Base-by-base conservation (phyloP, 2,888 invertebrate species). In the Melieria crassipennis region DNA sequence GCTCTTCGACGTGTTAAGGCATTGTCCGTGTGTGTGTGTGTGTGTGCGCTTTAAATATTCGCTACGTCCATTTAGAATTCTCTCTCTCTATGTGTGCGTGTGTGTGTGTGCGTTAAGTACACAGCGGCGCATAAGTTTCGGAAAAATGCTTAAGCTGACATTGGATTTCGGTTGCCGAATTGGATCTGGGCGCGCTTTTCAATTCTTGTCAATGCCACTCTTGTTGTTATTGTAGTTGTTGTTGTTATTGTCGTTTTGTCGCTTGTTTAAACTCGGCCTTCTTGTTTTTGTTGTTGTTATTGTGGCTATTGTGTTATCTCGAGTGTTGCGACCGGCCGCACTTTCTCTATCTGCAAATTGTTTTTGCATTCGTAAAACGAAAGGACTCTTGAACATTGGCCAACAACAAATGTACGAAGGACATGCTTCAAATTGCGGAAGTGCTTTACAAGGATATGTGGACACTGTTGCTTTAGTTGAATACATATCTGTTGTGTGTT, bases 121-220 rank as follows among this genome's bases (percentile, higher is more conserved):
- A 79, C 78, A 78, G 76, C 76, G 77, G 76, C 76, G 71, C 74
- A 71, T 65, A 71, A 69, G 69, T 75, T 74, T 64, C 57, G 72
- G 70, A 30, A 76, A 75, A 79, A 83, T 82, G 79, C 78, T 77
- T 78, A 73, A 81, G 79, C 80, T 82, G 82, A 80, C 82, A 83
- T 80, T 83, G 83, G 81, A 81, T 80, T 81, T 76, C 74, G 69
- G 76, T 73, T 75, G 76, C 48, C 67, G 58, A 68, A 13, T 63
- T 65, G 64, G 47, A 48, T 42, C 56, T 61, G 62, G 56, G 56
- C 47, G 65, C 60, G 71, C 62, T 71, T 55, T 66, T 56, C 56
- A 7, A 13, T 42, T 61, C 11, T 43, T 61, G 61, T 63, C 48
- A 16, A 4, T 48, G 10, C 48, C 57, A 52, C 47, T 56, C 47